A percentile compares a stretch with the other conserved stretches of the same genome.
Conservation (phyloP, 2,113 vertebrate species). For the Onychorhynchus coronatus region DNA sequence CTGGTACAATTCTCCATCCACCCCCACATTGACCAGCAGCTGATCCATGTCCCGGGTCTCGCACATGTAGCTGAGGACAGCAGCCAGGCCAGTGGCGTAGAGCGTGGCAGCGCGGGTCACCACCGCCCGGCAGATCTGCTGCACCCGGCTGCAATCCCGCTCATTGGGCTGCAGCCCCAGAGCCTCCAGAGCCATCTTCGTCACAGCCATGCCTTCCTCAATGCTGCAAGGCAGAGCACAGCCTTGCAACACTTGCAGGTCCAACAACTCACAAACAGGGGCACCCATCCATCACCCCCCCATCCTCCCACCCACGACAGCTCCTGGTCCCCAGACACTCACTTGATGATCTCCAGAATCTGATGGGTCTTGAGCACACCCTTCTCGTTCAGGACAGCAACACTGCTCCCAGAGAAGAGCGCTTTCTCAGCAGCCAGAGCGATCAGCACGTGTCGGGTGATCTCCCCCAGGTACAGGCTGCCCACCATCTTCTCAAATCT, state of each 20-base stretch:
- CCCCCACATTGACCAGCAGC: constrained; percentile 71
- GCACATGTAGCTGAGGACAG: constrained; percentile 75
- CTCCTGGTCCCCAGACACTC: constrained; percentile 9
- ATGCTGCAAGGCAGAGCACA: constrained; percentile 45
- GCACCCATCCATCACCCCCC: neutral
- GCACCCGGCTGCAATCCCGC: constrained; percentile 69
- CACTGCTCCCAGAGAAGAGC: constrained; percentile 65
- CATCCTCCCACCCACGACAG: neutral
- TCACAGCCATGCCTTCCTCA: neutral
- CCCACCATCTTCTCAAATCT: constrained; percentile 92
- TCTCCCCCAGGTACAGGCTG: constrained; percentile 82
- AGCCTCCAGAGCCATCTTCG: constrained; percentile 40
- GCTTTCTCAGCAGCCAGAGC: constrained; percentile 63
- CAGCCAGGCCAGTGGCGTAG: constrained; percentile 77
- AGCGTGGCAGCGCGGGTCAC: constrained; percentile 74
- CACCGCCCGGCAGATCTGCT: constrained; percentile 72
- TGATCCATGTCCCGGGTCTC: constrained; percentile 49
- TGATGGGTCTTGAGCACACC: constrained; percentile 67
- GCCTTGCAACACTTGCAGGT: neutral
- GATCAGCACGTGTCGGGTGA: constrained; percentile 71
- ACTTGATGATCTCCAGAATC: constrained; percentile 80
- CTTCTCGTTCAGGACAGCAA: constrained; percentile 25
- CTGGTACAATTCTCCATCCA: constrained; percentile 77
- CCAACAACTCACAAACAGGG: fast-evolving
- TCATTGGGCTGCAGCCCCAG: constrained; percentile 63